A percentile compares a stretch with the other conserved stretches of the same genome.
Conservation (phyloP, 2,113 vertebrate species). For the Dipodomys merriami region DNA sequence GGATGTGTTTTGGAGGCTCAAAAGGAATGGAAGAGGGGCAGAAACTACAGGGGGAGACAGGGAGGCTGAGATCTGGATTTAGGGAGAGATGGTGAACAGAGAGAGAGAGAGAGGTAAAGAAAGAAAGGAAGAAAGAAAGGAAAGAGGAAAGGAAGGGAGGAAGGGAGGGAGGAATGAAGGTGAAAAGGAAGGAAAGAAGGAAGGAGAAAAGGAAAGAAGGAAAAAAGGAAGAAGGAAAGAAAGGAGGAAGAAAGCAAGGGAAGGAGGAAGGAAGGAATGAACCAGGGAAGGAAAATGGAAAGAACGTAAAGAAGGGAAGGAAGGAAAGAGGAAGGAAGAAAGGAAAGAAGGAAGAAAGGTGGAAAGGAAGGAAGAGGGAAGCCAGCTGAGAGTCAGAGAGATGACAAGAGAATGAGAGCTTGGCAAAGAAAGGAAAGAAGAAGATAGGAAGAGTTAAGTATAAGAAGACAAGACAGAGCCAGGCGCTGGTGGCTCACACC, state of each 20-base stretch:
- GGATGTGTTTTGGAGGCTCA: too few species aligned
- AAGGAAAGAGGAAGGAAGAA: neutral
- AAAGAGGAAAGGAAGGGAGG: fast-evolving
- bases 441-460: too few species aligned
- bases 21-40: neutral
- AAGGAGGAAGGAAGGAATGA: neutral
- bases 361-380: too few species aligned
- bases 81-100: neutral
- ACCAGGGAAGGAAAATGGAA: too few species aligned
- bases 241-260: neutral
- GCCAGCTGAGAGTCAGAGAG: too few species aligned
- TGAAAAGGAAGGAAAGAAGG: neutral
- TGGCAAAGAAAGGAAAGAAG: too few species aligned
- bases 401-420: neutral
- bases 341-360: too few species aligned
- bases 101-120: neutral
- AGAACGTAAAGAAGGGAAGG: neutral
- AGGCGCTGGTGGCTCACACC: too few species aligned
- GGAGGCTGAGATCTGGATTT: neutral
- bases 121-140: neutral
- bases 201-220: neutral
- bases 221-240: neutral
- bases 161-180: neutral
- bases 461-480: too few species aligned
- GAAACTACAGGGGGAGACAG: neutral